Conservation (phyloP, 2,797 vertebrate species). For the Picus viridis region DNA sequence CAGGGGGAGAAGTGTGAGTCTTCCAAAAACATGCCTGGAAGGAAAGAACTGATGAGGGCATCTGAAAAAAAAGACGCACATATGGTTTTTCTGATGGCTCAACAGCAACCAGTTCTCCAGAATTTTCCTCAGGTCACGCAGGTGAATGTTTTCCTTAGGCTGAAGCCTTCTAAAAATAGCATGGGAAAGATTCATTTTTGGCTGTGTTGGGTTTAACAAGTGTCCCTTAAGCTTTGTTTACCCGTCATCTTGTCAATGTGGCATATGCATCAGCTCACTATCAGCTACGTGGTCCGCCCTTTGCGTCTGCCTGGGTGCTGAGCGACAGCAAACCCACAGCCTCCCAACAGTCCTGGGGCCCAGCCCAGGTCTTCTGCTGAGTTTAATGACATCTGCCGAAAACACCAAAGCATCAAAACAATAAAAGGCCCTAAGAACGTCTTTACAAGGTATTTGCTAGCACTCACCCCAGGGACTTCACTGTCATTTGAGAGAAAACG, state of each 20-base stretch:
- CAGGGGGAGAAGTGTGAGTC: background rate
- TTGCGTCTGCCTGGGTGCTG: slow-evolving; percentile 1
- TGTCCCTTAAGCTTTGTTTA: slow-evolving; percentile 30
- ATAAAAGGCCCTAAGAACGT: slow-evolving; percentile 67
- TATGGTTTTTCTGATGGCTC: slow-evolving; percentile 45
- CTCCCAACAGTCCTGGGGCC: background rate
- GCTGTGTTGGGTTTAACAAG: slow-evolving; percentile 27
- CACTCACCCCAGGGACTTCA: slow-evolving; percentile 67
- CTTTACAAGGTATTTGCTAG: slow-evolving; percentile 79
- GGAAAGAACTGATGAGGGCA: slow-evolving; percentile 52
- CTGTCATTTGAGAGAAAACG: slow-evolving; percentile 77
- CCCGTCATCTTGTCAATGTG: slow-evolving; percentile 68
- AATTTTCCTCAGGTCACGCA: slow-evolving; percentile 49
- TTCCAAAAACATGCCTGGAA: slow-evolving; percentile 60
- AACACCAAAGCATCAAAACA: slow-evolving; percentile 67
- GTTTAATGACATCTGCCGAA: slow-evolving; percentile 43
- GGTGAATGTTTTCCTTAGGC: slow-evolving; percentile 55
- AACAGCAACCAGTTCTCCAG: slow-evolving; percentile 51
- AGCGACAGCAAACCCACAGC: slow-evolving; percentile 28
- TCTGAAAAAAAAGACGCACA: slow-evolving; percentile 46
- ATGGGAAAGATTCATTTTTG: background rate
- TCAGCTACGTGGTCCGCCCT: slow-evolving; percentile 44
- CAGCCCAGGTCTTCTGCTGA: background rate
- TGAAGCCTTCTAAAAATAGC: slow-evolving; percentile 55
- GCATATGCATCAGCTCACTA: slow-evolving; percentile 25